Base-by-base conservation (phyloP, 2,888 invertebrate genomes). In the Physocephala rufipes region DNA sequence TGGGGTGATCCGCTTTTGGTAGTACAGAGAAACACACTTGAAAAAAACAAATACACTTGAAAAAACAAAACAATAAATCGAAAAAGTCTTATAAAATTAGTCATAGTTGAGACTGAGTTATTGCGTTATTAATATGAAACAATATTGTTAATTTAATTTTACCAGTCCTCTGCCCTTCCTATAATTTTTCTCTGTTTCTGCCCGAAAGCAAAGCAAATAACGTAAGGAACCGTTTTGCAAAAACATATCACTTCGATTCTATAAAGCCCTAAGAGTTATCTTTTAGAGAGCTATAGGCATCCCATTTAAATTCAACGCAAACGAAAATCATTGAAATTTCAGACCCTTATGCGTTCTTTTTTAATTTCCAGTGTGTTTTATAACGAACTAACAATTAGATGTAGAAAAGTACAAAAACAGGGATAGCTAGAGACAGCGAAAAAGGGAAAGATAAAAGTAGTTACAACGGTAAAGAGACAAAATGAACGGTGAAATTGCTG, bases 291-390 rank as follows among this genome's bases (percentile, higher is more conserved):
- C n/a, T n/a, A n/a, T n/a, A n/a, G n/a, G n/a, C n/a, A n/a, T n/a
- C n/a, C n/a, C n/a, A n/a, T n/a, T n/a, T n/a, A 16, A 51, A 51
- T 51, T 51, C 51, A 51, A 51, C 51, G 51, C 16, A 51, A 4
- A 51, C 53, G n/a, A 53, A 53, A 21, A 24, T 7, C 16, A 16
- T 15, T 13, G 15, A 26, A 24, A 28, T 13, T 58, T 15, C 26
- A 26, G 24, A 58, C 58, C 26, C 13, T 5, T 26, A 58, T 58
- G 24, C 13, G 15, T 24, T 15, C 19, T 19, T 19, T 15, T 15
- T 28, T 58, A 58, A 58, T 26, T 16, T 26, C 19, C 49, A 15
- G 49, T 19, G 15, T 26, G 26, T 15, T 26, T 24, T 58, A 24
- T 26, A 26, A 28, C 28, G 2, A 58, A n/a, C 21, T 13, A 24